Base-by-base conservation (phyloP, 2,797 vertebrate genomes). In the Acestrorhynchus altus region DNA sequence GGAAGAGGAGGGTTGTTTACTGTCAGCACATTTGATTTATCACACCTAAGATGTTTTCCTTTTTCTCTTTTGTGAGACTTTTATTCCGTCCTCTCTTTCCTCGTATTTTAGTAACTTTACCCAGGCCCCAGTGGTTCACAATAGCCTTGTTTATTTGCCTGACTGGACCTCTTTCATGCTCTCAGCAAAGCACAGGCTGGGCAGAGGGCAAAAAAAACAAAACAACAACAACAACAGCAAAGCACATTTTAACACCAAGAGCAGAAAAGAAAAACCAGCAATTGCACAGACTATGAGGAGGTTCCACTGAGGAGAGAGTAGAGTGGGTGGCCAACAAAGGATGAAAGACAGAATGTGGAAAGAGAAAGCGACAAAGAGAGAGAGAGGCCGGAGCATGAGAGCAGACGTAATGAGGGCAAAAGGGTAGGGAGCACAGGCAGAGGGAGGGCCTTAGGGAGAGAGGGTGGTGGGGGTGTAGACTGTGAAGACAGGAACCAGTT, bases 121-220 rank as follows among this genome's bases (percentile, higher is more conserved):
- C 54, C 16, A 13, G 39, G 28, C 42, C 31, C n/a, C 8, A 4
- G 46, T 20, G 26, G 16, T 42, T 46, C 20, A 63, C 52, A 39
- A 16, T 71, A 70, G 77, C 54, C 7, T 54, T 78, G 77, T 76
- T 81, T 81, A 72, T 66, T 56, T 35, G 65, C 35, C 73, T 81
- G 57, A 81, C 74, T 81, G 65, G 80, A 57, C 71, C 12, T 54
- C 57, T 60, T 65, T 70, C 24, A 44, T 44, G 60, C 49, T 24
- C 52, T 44, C 40, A 16, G 60, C 56, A 39, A n/a, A 63, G 65
- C 56, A 47, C 31, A 40, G 57, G 16, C 64, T 22, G 67, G 24
- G 59, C 40, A 39, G 22, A 46, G 39, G 28, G n/a, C 52, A 67
- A 77, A 26, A 68, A 66, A 65, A 78, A 72, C 68, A 2, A 2